These are phyloP conservation scores for Pogonomyrmex californicus DNA, from an alignment of 1,140 invertebrate genomes.

Conservation along the genomic window DNA sequence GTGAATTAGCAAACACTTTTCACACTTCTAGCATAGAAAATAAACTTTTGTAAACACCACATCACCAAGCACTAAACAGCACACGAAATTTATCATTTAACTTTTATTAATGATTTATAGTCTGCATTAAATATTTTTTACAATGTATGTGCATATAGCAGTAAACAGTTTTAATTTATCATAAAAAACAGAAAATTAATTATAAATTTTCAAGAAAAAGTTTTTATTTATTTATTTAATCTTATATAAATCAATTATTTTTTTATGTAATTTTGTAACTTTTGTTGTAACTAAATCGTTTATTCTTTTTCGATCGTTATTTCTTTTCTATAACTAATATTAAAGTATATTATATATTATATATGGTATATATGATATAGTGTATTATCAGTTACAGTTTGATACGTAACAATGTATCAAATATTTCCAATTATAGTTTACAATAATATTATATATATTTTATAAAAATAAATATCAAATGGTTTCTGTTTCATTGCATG, in stretches of 20 bases:
- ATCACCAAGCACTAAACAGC: background rate
- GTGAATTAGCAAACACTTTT: constrained; percentile 51
- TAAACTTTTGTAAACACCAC: constrained; percentile 38
- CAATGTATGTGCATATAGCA: background rate
- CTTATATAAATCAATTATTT: background rate
- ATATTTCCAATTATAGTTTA: constrained; percentile 8
- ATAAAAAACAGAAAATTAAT: no score
- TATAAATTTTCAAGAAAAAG: background rate
- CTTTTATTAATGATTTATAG: constrained; percentile 29
- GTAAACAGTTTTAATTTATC: background rate
- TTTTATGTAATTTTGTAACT: constrained; percentile 2
- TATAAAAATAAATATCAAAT: constrained; percentile 21
- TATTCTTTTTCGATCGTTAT: background rate
- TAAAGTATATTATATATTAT: no score
- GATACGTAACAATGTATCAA: background rate
- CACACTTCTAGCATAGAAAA: constrained; percentile 42
- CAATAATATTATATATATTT: background rate
- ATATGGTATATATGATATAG: background rate
- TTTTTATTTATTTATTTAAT: background rate
- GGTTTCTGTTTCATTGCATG: background rate
- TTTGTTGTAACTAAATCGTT: background rate
- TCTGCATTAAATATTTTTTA: background rate
- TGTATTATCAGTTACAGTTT: constrained; percentile 5
- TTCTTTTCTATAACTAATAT: background rate
- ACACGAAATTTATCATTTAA: constrained; percentile 44